These are phyloP conservation scores for Acropternis orthonyx DNA, from an alignment of 2,797 vertebrate genomes.

Conservation along the genomic window DNA sequence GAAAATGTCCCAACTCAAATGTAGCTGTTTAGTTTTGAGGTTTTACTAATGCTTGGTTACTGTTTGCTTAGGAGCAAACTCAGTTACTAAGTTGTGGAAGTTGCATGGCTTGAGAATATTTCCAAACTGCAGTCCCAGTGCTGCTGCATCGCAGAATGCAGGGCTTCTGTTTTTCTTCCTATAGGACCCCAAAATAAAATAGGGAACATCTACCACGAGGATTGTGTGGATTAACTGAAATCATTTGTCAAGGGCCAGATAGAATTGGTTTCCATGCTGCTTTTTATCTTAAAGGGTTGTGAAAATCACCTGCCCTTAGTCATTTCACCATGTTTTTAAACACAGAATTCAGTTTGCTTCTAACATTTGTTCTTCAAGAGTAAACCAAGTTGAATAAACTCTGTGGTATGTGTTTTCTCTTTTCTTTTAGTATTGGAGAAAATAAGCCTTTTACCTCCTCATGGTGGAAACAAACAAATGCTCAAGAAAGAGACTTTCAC, in stretches of 20 bases:
- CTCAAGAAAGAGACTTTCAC: background rate
- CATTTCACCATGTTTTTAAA: background rate
- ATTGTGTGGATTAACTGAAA: background rate
- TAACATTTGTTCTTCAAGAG: background rate
- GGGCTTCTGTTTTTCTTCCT: background rate
- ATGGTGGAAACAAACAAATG: background rate
- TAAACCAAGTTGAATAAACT: constrained; percentile 3
- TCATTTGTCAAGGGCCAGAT: background rate
- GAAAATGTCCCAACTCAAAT: background rate
- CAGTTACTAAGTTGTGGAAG: background rate
- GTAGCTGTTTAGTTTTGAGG: background rate
- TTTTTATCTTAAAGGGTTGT: background rate
- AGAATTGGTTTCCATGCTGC: background rate
- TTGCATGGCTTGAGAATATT: background rate
- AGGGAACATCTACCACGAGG: background rate
- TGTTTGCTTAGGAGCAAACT: background rate
- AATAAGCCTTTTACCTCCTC: constrained; percentile 54
- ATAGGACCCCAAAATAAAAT: background rate
- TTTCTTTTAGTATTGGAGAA: constrained; percentile 81
- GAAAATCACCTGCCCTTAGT: background rate
- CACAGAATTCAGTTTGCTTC: background rate
- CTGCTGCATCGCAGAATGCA: background rate
- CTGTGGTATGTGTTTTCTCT: background rate
- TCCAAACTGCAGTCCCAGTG: background rate
- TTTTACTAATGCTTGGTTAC: background rate